Evolutionary conservation across 92 coral and sea anemone genomes (phyloP).

Genomic region (Palythoa caribaeorum): DNA sequence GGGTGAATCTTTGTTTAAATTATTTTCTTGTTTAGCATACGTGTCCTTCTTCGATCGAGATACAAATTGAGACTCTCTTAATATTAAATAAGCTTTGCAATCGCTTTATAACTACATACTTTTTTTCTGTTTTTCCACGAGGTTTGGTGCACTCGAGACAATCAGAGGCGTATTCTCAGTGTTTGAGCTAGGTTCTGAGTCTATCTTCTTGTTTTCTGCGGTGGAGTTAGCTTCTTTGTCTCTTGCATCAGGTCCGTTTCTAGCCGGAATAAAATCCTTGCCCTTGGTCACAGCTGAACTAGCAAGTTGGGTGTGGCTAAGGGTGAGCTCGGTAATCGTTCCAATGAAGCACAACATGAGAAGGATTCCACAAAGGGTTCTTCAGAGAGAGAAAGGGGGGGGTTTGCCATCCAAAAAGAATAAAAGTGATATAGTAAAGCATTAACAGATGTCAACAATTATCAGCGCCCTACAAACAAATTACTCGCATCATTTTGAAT

Average conservation of each 20-base stretch:
- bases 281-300: neutral
- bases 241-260: neutral
- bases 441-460: no score
- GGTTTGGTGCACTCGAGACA: neutral
- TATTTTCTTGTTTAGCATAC: no score
- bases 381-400: neutral
- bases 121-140: neutral
- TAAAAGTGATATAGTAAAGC: no score
- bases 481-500: no score
- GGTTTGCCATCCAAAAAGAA: no score
- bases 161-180: neutral
- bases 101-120: neutral
- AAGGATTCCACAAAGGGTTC: slow-evolving; percentile 55
- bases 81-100: no score
- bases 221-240: neutral
- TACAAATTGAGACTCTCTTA: no score
- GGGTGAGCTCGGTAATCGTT: slow-evolving; percentile 43
- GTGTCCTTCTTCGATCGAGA: no score
- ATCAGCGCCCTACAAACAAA: no score
- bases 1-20: no score
- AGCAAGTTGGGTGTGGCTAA: neutral
- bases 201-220: neutral
- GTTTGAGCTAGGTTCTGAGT: neutral
- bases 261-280: slow-evolving; percentile 12
- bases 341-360: slow-evolving; percentile 57